These are phyloP conservation scores for Corvus moneduloides DNA, from an alignment of 2,113 vertebrate species.

Conservation along the genomic window DNA sequence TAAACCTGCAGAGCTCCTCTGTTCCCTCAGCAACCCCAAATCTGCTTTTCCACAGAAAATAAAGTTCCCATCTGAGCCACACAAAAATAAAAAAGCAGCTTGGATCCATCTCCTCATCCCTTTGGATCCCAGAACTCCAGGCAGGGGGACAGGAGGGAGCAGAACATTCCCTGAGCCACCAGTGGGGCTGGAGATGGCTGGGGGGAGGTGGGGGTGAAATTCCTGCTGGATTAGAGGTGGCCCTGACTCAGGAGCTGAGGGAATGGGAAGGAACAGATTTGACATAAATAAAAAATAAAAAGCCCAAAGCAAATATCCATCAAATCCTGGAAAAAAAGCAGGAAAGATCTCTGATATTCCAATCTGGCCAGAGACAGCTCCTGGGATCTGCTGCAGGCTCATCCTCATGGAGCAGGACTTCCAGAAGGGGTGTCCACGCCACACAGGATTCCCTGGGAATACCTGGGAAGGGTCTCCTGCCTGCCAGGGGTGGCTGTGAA, in stretches of 20 bases:
- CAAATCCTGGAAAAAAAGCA: background rate
- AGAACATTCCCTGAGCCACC: background rate
- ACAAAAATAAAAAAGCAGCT: background rate
- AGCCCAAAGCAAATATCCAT: background rate
- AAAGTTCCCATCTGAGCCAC: background rate
- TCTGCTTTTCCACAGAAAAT: background rate
- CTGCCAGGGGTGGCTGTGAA: background rate
- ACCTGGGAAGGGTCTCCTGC: background rate
- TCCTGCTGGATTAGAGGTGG: background rate
- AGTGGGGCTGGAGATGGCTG: background rate
- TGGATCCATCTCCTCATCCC: background rate
- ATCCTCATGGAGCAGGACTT: background rate
- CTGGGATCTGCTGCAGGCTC: background rate
- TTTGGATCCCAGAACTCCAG: background rate
- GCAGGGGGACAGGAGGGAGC: background rate
- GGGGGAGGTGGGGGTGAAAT: background rate
- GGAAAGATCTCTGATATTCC: background rate
- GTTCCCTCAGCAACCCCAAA: background rate
- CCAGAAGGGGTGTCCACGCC: background rate
- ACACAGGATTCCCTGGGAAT: background rate
- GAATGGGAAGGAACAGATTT: background rate
- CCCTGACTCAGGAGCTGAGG: conserved; percentile 18
- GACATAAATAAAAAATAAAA: background rate
- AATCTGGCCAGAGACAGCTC: background rate
- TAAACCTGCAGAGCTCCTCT: background rate